Evolutionary conservation across 2,888 invertebrate species (phyloP).

Genomic region (Cheilosia scutellata): DNA sequence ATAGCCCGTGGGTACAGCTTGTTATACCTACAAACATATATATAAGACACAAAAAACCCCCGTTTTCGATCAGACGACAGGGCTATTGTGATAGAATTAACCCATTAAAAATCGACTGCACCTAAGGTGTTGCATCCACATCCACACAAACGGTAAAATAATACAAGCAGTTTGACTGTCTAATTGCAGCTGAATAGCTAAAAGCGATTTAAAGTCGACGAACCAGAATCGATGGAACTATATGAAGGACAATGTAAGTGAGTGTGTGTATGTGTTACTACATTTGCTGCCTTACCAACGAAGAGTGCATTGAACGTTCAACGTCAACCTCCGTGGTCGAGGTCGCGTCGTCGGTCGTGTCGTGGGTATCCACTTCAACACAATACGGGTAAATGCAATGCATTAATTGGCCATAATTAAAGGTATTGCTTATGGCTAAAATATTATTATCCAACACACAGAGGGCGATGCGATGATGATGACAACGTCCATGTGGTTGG

Average conservation of each 20-base stretch:
- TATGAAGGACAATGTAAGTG: background rate
- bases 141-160: background rate
- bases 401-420: slow-evolving; percentile 69
- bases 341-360: background rate
- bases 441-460: slow-evolving; percentile 44
- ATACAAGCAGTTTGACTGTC: background rate
- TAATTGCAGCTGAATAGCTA: slow-evolving; percentile 24
- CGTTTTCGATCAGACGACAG: no score
- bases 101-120: no score
- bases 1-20: no score
- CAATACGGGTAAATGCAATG: slow-evolving; percentile 37
- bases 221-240: background rate
- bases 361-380: slow-evolving; percentile 8
- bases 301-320: slow-evolving; percentile 53
- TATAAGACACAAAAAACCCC: no score
- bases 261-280: background rate
- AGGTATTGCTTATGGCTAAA: slow-evolving; percentile 61
- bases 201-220: background rate
- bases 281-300: background rate
- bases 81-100: no score
- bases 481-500: slow-evolving; percentile 15
- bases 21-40: no score
- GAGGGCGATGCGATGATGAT: slow-evolving; percentile 1
- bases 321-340: background rate
- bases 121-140: background rate